Evolutionary conservation across 2,113 vertebrate species (phyloP), one percentile per base, ranked within the genome.

Genomic region (Phalacrocorax brasilianus): DNA sequence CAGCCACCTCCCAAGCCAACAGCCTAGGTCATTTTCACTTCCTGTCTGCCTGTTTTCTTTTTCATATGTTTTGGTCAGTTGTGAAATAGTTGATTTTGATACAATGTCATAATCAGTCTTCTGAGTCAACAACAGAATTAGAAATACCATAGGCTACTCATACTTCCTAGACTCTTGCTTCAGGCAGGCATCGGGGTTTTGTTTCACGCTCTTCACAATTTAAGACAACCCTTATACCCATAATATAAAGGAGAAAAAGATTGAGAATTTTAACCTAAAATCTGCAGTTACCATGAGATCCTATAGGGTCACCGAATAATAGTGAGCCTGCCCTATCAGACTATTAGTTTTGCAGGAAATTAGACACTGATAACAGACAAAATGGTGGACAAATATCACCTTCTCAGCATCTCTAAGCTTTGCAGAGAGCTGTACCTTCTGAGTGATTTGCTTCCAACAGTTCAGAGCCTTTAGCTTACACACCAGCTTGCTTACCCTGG

Each of bases 351-450:
- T 40, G 44, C 59, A 67, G 55, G 59, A 70, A 74, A 35, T 47
- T 8, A 71, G 47, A 52, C n/a, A 47, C 8, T 45, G 33, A 7
- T 80, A 80, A 45, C 32, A 75, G 20, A 45, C n/a, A 6, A 84
- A 87, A 74, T 33, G 38, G 14, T 56, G 33, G 23, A 40, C 44
- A 65, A 83, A 78, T 65, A 91, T 16, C 85, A 98, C 98, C 98
- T 98, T 97, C 96, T 98, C 96, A 50, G 96, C 91, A 42, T 92
- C 96, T 85, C 97, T 97, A 76, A 98, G 91, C 91, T 95, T 96
- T 44, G 92, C 85, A 65, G 86, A 96, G 71, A 98, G 94, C 40
- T 85, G 93, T n/a, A 95, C 92, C 79, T 98, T 97, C 61, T 94
- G 94, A 53, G 77, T 71, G 12, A 88, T 97, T 95, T 97, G 79